phyloP scores from a whole-genome alignment of 1,140 invertebrate species.

The Macrobrachium nipponense region DNA sequence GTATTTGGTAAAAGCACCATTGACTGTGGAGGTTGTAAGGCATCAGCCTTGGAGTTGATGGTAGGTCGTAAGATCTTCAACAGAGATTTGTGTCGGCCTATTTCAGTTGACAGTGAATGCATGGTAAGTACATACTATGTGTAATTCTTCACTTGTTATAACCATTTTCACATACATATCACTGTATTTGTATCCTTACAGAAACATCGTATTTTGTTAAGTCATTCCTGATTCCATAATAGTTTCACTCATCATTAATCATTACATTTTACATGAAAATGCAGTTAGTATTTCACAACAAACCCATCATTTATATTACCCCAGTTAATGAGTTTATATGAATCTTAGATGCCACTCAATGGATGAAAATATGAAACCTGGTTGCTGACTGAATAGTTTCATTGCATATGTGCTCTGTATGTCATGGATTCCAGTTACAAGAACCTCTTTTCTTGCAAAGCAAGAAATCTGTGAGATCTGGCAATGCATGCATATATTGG shows the following conservation, averaged over 20 bases:
- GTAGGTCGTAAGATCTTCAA: constrained; percentile 71
- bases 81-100: constrained; percentile 64
- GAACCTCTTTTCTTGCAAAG: too few relatives aligned
- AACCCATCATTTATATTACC: constrained; percentile 46
- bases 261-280: not conserved
- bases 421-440: too few relatives aligned
- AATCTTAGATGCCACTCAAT: too few relatives aligned
- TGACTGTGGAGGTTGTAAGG: constrained; percentile 74
- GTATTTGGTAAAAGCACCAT: constrained; percentile 78
- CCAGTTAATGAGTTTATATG: too few relatives aligned
- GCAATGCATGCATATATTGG: too few relatives aligned
- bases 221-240: too few relatives aligned
- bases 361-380: too few relatives aligned
- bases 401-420: too few relatives aligned
- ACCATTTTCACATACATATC: not conserved
- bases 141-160: not conserved
- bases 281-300: too few relatives aligned
- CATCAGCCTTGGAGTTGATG: constrained; percentile 72
- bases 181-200: not conserved
- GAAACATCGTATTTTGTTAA: not conserved
- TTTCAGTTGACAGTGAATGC: constrained; percentile 68
- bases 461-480: too few relatives aligned
- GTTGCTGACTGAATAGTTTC: too few relatives aligned
- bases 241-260: not conserved
- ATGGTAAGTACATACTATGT: constrained; percentile 67